Evolutionary conservation across 2,113 vertebrate species (phyloP).

Genomic region (Mystacornis crossleyi): DNA sequence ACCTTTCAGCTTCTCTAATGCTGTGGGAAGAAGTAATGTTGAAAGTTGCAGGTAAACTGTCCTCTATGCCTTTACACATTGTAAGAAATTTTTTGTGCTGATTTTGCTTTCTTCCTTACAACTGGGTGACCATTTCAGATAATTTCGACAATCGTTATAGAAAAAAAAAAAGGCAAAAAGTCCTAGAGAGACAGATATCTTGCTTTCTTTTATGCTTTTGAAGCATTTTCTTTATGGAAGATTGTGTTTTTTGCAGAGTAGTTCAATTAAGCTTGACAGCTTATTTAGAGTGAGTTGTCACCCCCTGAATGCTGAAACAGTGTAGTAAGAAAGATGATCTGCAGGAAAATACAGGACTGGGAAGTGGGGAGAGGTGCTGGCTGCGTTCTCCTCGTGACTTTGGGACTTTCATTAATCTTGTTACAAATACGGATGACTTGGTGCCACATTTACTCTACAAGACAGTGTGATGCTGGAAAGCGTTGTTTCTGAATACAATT

Average conservation of each 20-base stretch:
- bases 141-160: neutral
- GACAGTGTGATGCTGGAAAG: neutral
- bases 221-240: neutral
- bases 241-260: neutral
- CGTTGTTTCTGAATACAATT: neutral
- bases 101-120: neutral
- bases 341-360: neutral
- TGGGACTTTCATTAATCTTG: neutral
- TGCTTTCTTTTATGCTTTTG: neutral
- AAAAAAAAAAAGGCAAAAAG: neutral
- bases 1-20: constrained; percentile 75
- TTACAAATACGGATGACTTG: neutral
- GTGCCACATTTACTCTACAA: neutral
- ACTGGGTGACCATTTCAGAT: neutral
- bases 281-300: neutral
- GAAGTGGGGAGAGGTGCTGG: neutral
- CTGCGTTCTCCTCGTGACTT: neutral
- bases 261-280: neutral
- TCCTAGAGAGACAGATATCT: neutral
- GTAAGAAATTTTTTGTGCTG: neutral
- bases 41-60: constrained; percentile 81
- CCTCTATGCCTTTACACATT: neutral
- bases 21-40: constrained; percentile 76
- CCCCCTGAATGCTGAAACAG: neutral
- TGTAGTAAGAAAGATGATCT: neutral